Evolutionary conservation across 2,797 vertebrate genomes (phyloP).

Genomic region (Choloepus didactylus): DNA sequence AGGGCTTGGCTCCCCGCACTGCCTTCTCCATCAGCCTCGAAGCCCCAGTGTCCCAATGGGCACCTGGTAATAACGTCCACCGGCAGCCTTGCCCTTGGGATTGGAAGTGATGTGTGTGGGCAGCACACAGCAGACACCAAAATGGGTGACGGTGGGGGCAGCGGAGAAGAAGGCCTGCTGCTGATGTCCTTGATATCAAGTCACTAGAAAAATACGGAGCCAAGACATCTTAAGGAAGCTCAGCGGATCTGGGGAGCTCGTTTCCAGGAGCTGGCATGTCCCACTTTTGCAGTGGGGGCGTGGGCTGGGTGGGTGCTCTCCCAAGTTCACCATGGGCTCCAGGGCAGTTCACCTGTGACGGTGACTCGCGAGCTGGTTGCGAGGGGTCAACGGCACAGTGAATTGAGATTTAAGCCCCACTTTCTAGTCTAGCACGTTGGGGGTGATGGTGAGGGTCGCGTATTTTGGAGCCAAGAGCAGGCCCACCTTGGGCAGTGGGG

Average conservation of each 20-base stretch:
- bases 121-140: background rate
- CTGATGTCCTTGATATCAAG: background rate
- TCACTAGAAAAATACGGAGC: accelerated
- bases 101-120: background rate
- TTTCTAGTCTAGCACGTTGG: accelerated
- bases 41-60: background rate
- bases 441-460: background rate
- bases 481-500: background rate
- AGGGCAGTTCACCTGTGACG: no score
- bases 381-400: accelerated
- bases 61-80: background rate
- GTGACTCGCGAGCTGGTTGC: accelerated
- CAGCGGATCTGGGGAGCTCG: accelerated
- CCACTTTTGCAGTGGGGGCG: no score
- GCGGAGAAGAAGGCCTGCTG: background rate
- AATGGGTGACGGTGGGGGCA: no score
- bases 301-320: no score
- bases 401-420: no score
- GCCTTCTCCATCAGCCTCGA: background rate
- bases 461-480: background rate
- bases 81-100: background rate
- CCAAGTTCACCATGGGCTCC: accelerated
- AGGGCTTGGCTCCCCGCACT: background rate
- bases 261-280: background rate
- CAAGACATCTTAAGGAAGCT: accelerated